Evolutionary conservation across 2,797 vertebrate species (phyloP), one percentile per base, ranked within the genome.

Genomic region (Sebastes miniatus): DNA sequence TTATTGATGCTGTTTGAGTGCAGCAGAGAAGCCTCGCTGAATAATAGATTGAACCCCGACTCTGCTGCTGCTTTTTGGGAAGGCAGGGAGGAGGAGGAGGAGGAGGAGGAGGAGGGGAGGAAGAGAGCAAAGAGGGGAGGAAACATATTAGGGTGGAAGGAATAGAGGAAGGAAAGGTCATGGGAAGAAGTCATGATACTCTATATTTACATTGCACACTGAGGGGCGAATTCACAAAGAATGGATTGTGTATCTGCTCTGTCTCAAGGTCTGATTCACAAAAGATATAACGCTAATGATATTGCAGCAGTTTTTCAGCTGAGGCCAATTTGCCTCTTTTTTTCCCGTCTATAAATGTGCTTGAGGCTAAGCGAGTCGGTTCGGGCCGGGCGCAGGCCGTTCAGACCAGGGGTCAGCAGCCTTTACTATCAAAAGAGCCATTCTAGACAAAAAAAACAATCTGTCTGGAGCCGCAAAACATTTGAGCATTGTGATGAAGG

Each of bases 1-100:
- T 90, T 89, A 89, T 89, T 89, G 81, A 90, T 89, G 89, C 12
- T 36, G 12, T 83, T 83, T 77, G 73, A 80, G 81, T 63, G 84
- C 66, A 54, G 74, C 72, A 83, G 74, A 73, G 74, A 76, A 78
- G 61, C 34, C 32, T 80, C 34, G 5, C 71, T 90, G 84, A 91
- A 89, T 91, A 90, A 92, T 92, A 56, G 80, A 91, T 85, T 57
- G 56, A 73, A 65, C 39, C 25, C 20, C 1, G 18, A 79, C 69
- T 69, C 76, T 76, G 73, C 39, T 67, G 69, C 63, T 75, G 24
- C 13, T 29, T 59, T 74, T 71, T 63, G 39, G 47, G 24, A 36
- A 34, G 14, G 20, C 5, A 24, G 32, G 29, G 31, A 4, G 39
- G 20, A n/a, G 24, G 20, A n/a, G 24, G 11, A 5, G n/a, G 32